Conservation (phyloP, 2,113 vertebrate genomes). For the Rallus limicola region DNA sequence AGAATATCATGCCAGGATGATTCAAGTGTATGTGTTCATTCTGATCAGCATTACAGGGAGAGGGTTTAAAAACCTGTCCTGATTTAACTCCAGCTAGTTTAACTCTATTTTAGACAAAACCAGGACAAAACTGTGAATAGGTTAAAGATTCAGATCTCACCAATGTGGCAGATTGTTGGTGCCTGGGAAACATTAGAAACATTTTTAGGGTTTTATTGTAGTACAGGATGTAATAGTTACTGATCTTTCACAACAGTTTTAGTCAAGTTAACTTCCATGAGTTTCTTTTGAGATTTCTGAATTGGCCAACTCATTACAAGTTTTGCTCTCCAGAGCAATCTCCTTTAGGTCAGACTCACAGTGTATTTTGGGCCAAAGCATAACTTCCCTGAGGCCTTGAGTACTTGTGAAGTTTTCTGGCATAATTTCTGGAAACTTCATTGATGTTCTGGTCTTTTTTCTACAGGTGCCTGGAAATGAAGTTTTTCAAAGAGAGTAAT, state of each 20-base stretch:
- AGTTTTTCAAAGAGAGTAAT: not conserved
- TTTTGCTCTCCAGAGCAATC: not conserved
- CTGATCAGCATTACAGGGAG: not conserved
- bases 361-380: not conserved
- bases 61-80: not conserved
- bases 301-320: not conserved
- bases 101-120: too few relatives aligned
- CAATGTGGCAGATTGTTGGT: not conserved
- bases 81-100: too few relatives aligned
- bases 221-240: not conserved
- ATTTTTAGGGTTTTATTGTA: not conserved
- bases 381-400: not conserved
- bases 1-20: accelerated
- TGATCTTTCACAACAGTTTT: not conserved
- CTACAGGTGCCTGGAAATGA: not conserved
- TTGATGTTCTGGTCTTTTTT: not conserved
- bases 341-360: not conserved
- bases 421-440: not conserved
- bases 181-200: not conserved
- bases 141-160: not conserved
- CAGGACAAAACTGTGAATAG: too few relatives aligned
- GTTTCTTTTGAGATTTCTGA: not conserved
- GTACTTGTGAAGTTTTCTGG: not conserved
- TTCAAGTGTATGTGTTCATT: not conserved
- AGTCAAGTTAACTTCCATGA: not conserved